These are phyloP conservation scores for Cheilosia soror DNA, from an alignment of 2,888 invertebrate species.

Conservation along the genomic window DNA sequence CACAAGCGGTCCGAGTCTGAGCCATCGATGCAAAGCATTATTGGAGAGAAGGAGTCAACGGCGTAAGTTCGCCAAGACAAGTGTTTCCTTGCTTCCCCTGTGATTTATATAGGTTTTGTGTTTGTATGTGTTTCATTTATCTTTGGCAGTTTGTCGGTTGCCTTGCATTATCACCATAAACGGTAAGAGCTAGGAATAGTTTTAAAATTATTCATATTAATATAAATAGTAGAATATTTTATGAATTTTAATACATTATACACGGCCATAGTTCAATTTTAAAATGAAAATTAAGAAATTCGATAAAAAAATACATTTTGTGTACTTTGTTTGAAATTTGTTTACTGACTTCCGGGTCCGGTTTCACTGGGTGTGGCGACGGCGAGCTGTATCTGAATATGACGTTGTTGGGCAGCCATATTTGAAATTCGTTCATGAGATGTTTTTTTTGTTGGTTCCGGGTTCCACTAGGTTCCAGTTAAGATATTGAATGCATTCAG, in stretches of 20 bases:
- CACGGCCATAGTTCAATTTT: constrained; percentile 44
- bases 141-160: not conserved
- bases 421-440: no score
- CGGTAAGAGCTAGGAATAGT: constrained; percentile 34
- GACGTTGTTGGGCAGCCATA: no score
- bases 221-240: constrained; percentile 36
- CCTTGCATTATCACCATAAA: constrained; percentile 16
- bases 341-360: not conserved
- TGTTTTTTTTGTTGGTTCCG: no score
- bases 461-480: no score
- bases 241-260: constrained; percentile 39
- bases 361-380: not conserved
- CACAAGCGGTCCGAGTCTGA: constrained; percentile 84
- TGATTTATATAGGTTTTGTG: constrained; percentile 45
- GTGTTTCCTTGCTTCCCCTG: constrained; percentile 4
- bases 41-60: constrained; percentile 77
- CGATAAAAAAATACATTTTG: constrained; percentile 1
- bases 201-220: constrained; percentile 54
- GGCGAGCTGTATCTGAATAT: no score
- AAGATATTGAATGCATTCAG: no score
- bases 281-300: constrained; percentile 21
- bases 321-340: not conserved
- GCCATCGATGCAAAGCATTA: constrained; percentile 81
- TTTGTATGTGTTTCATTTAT: constrained; percentile 4
- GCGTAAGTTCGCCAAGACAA: constrained; percentile 73